Percentiles rank a stretch among this genome's conserved stretches.
Evolutionary conservation across 2,797 vertebrate genomes (phyloP).

Genomic region (Coregonus suidteri): DNA sequence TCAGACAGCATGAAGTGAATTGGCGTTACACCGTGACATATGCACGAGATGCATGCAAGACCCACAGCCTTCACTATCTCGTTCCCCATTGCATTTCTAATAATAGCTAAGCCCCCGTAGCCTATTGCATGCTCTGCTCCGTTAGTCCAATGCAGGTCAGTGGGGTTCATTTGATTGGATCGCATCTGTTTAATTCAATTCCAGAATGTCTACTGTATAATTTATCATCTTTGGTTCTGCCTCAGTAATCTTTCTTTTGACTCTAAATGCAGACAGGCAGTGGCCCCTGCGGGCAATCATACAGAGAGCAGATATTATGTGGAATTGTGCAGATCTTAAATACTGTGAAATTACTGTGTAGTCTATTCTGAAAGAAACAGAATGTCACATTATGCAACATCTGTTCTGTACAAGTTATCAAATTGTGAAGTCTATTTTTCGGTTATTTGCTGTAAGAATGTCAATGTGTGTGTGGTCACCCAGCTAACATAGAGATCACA

Average conservation of each 20-base stretch:
- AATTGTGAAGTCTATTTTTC: background rate
- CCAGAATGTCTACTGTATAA: background rate
- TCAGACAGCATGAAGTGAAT: background rate
- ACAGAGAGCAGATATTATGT: conserved; percentile 60
- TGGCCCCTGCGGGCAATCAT: conserved; percentile 9
- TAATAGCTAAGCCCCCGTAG: background rate
- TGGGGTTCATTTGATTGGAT: background rate
- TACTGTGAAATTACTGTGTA: background rate
- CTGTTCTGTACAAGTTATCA: background rate
- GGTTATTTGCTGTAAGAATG: background rate
- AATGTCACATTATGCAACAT: conserved; percentile 35
- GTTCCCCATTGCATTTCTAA: background rate
- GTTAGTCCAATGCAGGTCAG: background rate
- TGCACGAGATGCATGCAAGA: too few relatives aligned
- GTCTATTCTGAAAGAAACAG: background rate
- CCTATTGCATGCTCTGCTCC: background rate
- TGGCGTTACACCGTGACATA: background rate
- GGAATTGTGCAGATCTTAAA: background rate
- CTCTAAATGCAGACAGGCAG: background rate
- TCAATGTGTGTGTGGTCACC: background rate
- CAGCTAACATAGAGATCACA: background rate
- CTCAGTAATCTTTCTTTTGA: background rate
- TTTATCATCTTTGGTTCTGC: background rate
- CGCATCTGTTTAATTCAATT: background rate
- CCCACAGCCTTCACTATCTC: background rate